Evolutionary conservation across 2,888 invertebrate species (phyloP).

Genomic region (Polyommatus iphigenia): DNA sequence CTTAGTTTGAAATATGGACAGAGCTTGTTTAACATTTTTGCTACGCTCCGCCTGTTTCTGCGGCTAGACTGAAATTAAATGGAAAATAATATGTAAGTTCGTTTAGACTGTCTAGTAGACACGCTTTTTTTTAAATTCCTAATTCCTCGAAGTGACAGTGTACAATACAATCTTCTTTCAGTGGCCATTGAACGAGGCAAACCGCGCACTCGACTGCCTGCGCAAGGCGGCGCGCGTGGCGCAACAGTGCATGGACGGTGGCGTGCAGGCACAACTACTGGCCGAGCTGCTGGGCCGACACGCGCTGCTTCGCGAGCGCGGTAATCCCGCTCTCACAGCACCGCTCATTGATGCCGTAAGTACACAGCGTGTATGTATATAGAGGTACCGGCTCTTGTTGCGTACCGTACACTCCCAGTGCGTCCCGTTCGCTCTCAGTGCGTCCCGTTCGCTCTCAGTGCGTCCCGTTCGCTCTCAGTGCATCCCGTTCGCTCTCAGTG

Average conservation of each 20-base stretch:
- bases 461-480: no score
- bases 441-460: no score
- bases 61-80: no score
- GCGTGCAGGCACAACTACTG: constrained; percentile 97
- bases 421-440: no score
- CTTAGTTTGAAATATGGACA: no score
- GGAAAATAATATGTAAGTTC: no score
- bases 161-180: constrained; percentile 39
- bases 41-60: no score
- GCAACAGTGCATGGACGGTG: constrained; percentile 98
- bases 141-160: no score
- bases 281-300: constrained; percentile 97
- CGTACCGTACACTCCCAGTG: constrained; percentile 8
- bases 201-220: constrained; percentile 95
- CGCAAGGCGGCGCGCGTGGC: constrained; percentile 97
- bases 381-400: background rate
- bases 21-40: no score
- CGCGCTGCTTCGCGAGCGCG: constrained; percentile 94
- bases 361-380: background rate
- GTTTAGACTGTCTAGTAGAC: no score
- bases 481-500: no score
- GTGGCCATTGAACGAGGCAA: constrained; percentile 91
- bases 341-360: constrained; percentile 78
- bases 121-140: no score
- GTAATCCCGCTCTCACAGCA: constrained; percentile 83